Evolutionary conservation across 2,888 invertebrate genomes (phyloP), one percentile per base, ranked within the genome.

Genomic region (Nineta flava): DNA sequence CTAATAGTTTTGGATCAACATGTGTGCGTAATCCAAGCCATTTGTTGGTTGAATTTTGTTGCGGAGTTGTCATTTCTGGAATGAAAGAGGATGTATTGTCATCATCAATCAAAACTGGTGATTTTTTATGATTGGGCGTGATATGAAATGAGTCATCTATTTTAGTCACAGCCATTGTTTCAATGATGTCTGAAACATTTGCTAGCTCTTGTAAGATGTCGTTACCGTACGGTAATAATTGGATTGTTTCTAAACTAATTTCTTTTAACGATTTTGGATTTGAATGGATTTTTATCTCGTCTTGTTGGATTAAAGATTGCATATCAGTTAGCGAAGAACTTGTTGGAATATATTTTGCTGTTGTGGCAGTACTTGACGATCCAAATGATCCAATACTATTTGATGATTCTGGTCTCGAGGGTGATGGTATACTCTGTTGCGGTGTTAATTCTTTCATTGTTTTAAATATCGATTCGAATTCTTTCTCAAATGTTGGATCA

Each of bases 171-270:
- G 26, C 26, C 49, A 71, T 65, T 54, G 64, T 64, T 61, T 73
- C 69, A 47, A 74, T 65, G 31, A 68, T 71, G 60, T 75, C 67
- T 9, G 82, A 77, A 10, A 81, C 78, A 38, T 70, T 71, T 26
- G 81, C 81, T 41, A 83, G 61, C 62, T 82, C 82, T 65, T 80
- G 77, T 52, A 83, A 65, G 55, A 86, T 73, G 59, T 77, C 77
- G 17, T 72, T 68, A 46, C 86, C 86, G 61, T 75, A 82, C 3
- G 85, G 85, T 61, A 83, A 70, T 6, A 76, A 71, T 15, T 79
- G 69, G 9, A 87, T 71, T 55, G 70, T 76, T 56, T 71, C 73
- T 38, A 84, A 70, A 61, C 83, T 83, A 34, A 83, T 64, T 56
- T 81, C 76, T 57, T 75, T 74, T 50, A 87, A 64, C 31, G 74